Conservation (phyloP, 2,888 invertebrate species). For the Abrostola tripartita region DNA sequence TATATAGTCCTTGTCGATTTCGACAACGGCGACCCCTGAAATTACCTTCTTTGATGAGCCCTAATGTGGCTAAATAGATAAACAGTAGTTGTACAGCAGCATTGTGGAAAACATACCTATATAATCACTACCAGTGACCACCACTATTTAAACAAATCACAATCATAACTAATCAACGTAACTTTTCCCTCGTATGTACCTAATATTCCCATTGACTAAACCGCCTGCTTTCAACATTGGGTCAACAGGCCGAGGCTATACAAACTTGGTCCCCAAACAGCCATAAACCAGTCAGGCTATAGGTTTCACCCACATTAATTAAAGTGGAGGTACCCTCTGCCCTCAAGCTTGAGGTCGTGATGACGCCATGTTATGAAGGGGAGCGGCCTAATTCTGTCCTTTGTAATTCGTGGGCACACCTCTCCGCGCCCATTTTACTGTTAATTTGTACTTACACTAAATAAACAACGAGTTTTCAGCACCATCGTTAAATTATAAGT, state of each 20-base stretch:
- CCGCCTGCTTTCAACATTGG: background rate
- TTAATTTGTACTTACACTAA: slow-evolving; percentile 9
- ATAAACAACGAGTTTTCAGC: background rate
- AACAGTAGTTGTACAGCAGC: no score
- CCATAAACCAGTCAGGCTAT: slow-evolving; percentile 17
- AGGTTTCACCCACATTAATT: slow-evolving; percentile 32
- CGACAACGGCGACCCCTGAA: no score
- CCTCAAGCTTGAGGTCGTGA: slow-evolving; percentile 40
- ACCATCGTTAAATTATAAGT: no score
- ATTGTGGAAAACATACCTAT: no score
- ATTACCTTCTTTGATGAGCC: no score
- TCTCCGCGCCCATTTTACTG: slow-evolving; percentile 3
- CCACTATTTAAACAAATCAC: no score
- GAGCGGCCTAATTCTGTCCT: slow-evolving; percentile 59
- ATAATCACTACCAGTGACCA: no score
- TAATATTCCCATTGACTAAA: no score
- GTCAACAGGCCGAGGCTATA: background rate
- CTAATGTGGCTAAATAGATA: no score
- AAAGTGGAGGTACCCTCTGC: slow-evolving; percentile 32
- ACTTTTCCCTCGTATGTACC: no score
- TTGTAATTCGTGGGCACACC: slow-evolving; percentile 34
- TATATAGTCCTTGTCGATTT: no score
- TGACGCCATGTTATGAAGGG: slow-evolving; percentile 62
- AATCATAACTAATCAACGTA: no score
- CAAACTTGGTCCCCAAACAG: background rate